Conservation (phyloP, 2,113 vertebrate species). For the Scolopax mira region DNA sequence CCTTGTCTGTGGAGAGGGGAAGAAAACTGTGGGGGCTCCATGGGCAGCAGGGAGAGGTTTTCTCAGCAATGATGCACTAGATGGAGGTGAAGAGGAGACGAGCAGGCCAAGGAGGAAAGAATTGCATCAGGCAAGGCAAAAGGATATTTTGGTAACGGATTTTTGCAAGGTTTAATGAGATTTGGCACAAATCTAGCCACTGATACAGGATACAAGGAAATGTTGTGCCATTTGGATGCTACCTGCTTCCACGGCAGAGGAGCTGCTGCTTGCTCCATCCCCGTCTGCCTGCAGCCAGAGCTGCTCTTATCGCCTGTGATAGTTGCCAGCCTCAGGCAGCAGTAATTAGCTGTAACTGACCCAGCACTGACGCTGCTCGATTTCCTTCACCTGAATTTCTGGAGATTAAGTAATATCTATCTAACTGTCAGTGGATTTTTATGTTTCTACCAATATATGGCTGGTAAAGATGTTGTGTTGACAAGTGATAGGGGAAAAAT, state of each 20-base stretch:
- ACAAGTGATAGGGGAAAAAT: background rate
- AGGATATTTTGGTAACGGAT: background rate
- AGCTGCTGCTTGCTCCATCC: background rate
- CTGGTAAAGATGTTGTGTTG: background rate
- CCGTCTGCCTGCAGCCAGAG: background rate
- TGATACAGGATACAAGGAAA: background rate
- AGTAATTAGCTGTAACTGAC: background rate
- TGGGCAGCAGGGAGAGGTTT: background rate
- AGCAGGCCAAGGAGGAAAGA: background rate
- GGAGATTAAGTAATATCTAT: background rate
- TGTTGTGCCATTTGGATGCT: background rate
- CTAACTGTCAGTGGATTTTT: background rate
- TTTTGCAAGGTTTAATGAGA: background rate
- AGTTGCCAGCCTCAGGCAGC: background rate
- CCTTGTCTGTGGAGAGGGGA: background rate
- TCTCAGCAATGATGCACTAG: background rate
- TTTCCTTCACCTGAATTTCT: background rate
- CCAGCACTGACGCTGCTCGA: background rate
- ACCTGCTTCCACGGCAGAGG: background rate
- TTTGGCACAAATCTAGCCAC: background rate
- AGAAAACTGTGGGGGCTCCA: background rate
- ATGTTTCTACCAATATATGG: rapidly evolving
- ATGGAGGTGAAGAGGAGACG: background rate
- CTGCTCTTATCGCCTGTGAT: background rate
- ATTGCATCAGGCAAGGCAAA: background rate